Base-by-base conservation (phyloP, 2,797 vertebrate genomes). In the Pantherophis alleghaniensis region DNA sequence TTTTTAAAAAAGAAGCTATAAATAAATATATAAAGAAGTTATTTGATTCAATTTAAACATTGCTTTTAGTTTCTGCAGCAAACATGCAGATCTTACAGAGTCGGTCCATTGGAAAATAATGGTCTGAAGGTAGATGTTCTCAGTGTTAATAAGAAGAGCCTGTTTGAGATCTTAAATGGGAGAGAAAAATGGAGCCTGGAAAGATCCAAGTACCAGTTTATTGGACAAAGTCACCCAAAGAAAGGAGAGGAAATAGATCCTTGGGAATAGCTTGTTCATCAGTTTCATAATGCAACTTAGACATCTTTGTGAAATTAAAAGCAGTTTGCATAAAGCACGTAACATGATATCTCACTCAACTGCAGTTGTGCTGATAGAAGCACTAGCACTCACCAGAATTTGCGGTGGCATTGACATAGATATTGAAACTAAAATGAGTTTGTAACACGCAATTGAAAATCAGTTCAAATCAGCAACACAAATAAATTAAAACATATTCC, bases 21-120 rank as follows among this genome's bases (percentile, higher is more conserved):
- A 98, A 98, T 98, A 98, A 98, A 98, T 98, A 98, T 90, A 95
- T 96, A 98, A 97, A 97, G 96, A 12, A 95, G 94, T 97, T 97
- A 97, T 95, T 96, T 89, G 93, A 96, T 96, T 97, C 96, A 96
- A 96, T 92, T 96, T 94, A 95, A 96, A 97, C 93, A 94, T 90
- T 96, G 96, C 95, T 94, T 94, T 96, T 96, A 96, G 95, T 96
- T 98, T 95, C 94, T 63, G 24, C 89, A 94, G 92, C 90, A 86
- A 90, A 95, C 93, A 93, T 92, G 95, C 96, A 96, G 96, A 94
- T 94, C 95, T 95, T 95, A 96, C 93, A 95, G 91, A 96, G 93
- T 95, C 94, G 93, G 91, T 92, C 92, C 92, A 93, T 0, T 24
- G 93, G 95, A 93, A 88, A 93, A 42, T 61, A 90, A 91, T 59